Base-by-base conservation (phyloP, 92 coral and sea anemone species). In the Heliopora coerulea region DNA sequence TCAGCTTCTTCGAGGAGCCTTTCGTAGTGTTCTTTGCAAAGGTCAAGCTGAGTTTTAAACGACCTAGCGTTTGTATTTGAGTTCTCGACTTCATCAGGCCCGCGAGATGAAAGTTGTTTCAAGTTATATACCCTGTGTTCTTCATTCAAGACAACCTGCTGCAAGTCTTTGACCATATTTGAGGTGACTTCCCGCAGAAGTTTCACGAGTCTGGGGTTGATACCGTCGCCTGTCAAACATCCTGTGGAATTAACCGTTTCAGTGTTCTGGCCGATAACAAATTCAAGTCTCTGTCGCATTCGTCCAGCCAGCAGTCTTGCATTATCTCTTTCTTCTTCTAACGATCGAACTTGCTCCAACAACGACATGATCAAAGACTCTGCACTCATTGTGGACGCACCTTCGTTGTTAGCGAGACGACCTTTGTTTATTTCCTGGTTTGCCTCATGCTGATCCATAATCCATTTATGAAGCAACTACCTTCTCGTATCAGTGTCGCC, bases 331-430 rank as follows among this genome's bases (percentile, higher is more conserved):
- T 69, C 76, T 33, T 56, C 56, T 21, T 69, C 76, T 31, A 69
- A 54, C 35, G 29, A 28, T 5, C 50, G 76, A 42, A 69, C 50
- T 50, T 69, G 76, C 10, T 30, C 76, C 3, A 69, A 62, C 25
- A 69, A 49, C 42, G 76, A 49, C 76, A 69, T 69, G 52, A 69
- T 69, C 46, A 69, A 37, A 5, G 76, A 0, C 28, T 69, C 76
- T 8, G 61, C 50, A 37, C 76, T 69, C 76, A 69, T 69, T 6
- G 52, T 8, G 15, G 52, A 37, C 42, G 42, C 42, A 37, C 11
- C 42, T 37, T 37, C 11, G 42, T 37, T 37, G 42, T 37, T 11
- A 37, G 6, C 42, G n/a, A n/a, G n/a, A n/a, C n/a, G n/a, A n/a
- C n/a, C n/a, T n/a, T n/a, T n/a, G n/a, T n/a, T n/a, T n/a, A n/a